Base-by-base conservation (phyloP, 2,797 vertebrate genomes). In the Brachyrhaphis roseni region DNA sequence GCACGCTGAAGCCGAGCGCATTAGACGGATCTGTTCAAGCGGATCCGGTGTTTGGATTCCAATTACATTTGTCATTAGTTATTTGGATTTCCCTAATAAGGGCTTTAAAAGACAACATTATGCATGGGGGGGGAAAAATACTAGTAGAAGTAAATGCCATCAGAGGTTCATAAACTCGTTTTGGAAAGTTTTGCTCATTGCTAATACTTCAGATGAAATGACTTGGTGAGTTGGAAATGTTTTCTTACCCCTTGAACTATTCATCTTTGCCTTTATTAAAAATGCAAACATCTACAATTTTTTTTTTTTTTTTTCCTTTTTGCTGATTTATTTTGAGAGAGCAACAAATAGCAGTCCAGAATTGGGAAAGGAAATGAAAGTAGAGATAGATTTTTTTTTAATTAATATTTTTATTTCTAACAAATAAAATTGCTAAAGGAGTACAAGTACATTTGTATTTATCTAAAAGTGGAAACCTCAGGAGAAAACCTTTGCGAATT, bases 1-100 rank as follows among this genome's bases (percentile, higher is more conserved):
- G 49, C 34, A 74, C 59, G 72, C 86, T 72, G 77, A 74, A 82
- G 78, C 51, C 62, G 72, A 82, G 80, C 45, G 77, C 82, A 78
- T 81, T 78, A 74, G 43, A 36, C n/a, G 49, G 75, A 77, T 80
- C 74, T 71, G 62, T 68, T 76, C 57, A n/a, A 66, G 78, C 10
- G 76, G 68, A 87, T 78, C 74, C n/a, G 55, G 39, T 79, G 71
- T 77, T 80, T 87, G 81, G 64, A 83, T 80, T 90, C 80, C 72
- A 87, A 20, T 85, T 85, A 75, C 79, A 87, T 87, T 80, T 83
- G 53, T 82, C 72, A 87, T 87, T 87, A 86, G 78, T 85, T 72
- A 79, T 78, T 87, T 64, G 72, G 43, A 36, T 79, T 82, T 77
- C 66, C 79, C 80, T 75, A 78, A 78, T 82, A 80, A 72, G n/a